Evolutionary conservation across 2,797 vertebrate genomes (phyloP), one percentile per base, ranked within the genome.

Genomic region (Odontamblyopus rebecca): DNA sequence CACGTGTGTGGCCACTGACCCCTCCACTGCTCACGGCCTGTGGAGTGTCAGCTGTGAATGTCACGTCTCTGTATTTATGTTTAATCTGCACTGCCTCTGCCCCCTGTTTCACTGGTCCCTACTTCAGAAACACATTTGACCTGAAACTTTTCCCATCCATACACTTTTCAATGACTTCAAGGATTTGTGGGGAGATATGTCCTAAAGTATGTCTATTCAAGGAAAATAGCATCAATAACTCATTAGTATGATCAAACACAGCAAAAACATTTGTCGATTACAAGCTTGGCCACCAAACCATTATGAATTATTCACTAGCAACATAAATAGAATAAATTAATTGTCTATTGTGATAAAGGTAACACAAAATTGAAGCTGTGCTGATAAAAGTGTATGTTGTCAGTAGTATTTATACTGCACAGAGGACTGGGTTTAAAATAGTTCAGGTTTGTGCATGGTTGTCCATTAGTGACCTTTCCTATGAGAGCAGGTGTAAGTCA

Each of bases 31-130:
- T 78, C 23, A 76, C 1, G 6, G 86, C 4, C 75, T 32, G 57
- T 56, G 77, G 84, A 79, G 79, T 81, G 86, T 85, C 85, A 82
- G 80, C 85, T 79, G 84, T 75, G 61, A 80, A 84, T 82, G 84
- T 87, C 70, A 27, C 67, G 59, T 15, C 73, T 68, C 71, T 56
- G 73, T 67, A 56, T 73, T 44, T 68, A 67, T 38, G 72, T 71
- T 67, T 82, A 76, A 84, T 82, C 81, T 78, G 48, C 50, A 57
- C 60, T 56, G 50, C 60, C 61, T 38, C 56, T 15, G 35, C 23
- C 44, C 53, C 60, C 54, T 23, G 6, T 41, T 60, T 61, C 60
- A 0, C 50, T 15, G 48, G 61, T 72, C 63, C 75, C 74, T 70
- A 68, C 70, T 60, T 76, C 12, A 56, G 69, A 64, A 16, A 48